Percentiles rank a stretch among this genome's conserved stretches.
Conservation (phyloP, 1,140 invertebrate genomes). For the Heliconius hermathena region DNA sequence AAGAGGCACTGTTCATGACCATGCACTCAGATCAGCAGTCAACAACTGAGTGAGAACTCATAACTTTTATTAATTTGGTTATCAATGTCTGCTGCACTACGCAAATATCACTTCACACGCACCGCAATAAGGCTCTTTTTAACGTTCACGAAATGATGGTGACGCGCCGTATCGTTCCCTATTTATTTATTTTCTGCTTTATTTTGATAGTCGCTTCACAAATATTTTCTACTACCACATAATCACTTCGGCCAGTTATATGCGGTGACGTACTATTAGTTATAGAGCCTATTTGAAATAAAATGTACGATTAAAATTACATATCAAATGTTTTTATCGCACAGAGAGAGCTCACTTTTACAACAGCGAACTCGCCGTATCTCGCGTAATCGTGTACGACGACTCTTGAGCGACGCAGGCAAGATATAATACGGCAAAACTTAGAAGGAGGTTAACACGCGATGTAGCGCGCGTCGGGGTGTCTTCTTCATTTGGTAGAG, state of each 20-base stretch:
- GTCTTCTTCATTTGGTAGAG: constrained; percentile 62
- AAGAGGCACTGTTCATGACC: constrained; percentile 34
- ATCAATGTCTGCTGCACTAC: constrained; percentile 44
- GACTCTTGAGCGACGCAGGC: constrained; percentile 76
- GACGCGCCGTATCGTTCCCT: constrained; percentile 61
- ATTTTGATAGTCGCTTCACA: constrained; percentile 67
- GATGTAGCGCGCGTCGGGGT: constrained; percentile 15
- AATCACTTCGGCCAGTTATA: constrained; percentile 21
- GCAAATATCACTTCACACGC: constrained; percentile 54
- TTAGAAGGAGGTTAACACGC: constrained; percentile 30
- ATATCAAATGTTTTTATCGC: constrained; percentile 46
- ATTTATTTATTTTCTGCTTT: constrained; percentile 78
- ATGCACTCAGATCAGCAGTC: constrained; percentile 52
- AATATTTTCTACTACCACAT: constrained; percentile 17
- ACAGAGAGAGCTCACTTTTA: constrained; percentile 67
- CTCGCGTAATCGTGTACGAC: constrained; percentile 76
- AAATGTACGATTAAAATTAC: constrained; percentile 32
- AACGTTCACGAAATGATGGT: constrained; percentile 38
- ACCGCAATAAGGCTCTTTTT: constrained; percentile 61
- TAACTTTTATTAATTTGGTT: constrained; percentile 70
- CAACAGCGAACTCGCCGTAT: constrained; percentile 63
- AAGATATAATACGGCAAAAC: constrained; percentile 58
- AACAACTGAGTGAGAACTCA: constrained; percentile 56
- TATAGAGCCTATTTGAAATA: neutral
- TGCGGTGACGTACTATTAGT: neutral